A percentile compares a stretch with the other conserved stretches of the same genome.
Conservation (phyloP, 2,113 vertebrate species). For the Etheostoma cragini region DNA sequence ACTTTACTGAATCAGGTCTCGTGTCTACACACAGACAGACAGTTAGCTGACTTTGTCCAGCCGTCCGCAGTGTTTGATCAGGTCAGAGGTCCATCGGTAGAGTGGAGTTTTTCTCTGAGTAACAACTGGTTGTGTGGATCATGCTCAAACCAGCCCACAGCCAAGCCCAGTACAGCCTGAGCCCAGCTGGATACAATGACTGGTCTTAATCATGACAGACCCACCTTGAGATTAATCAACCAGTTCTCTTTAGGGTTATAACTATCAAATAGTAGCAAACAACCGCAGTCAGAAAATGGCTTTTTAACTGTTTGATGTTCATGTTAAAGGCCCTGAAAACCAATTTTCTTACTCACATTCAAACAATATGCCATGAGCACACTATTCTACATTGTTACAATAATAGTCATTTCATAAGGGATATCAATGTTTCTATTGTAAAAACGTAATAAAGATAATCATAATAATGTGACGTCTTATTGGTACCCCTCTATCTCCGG, state of each 20-base stretch:
- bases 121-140: slow-evolving; percentile 64
- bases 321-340: slow-evolving; percentile 3
- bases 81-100: background rate
- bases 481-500: background rate
- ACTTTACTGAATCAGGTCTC: background rate
- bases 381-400: accelerated
- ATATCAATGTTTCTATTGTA: background rate
- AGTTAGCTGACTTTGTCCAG: background rate
- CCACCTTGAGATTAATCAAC: slow-evolving; percentile 21
- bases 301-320: background rate
- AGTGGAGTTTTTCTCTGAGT: slow-evolving; percentile 23
- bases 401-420: background rate
- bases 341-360: background rate
- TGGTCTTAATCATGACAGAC: slow-evolving; percentile 17
- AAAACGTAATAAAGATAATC: background rate
- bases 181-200: slow-evolving; percentile 21
- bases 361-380: background rate
- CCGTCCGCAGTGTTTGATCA: background rate
- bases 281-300: background rate
- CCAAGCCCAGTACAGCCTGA: background rate
- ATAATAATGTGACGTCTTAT: background rate
- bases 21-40: background rate
- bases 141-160: slow-evolving; percentile 32
- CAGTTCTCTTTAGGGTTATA: background rate
- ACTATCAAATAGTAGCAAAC: background rate